Evolutionary conservation across 2,888 invertebrate species (phyloP), one percentile per base, ranked within the genome.

Genomic region (Pimpla rufipes): DNA sequence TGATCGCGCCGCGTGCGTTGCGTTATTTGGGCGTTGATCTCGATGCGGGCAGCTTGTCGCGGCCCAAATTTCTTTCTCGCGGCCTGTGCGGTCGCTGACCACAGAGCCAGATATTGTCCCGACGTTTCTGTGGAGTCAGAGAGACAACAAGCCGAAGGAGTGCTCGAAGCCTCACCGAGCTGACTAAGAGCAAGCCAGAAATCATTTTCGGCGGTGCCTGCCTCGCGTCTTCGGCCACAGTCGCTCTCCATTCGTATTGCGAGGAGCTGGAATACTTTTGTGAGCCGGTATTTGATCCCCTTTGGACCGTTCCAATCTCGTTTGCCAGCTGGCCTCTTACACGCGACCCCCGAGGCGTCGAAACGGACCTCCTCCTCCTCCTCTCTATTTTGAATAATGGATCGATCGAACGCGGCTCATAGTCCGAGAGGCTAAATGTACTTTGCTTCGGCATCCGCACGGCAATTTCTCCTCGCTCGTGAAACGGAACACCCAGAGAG

Each of bases 361-460:
- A 59, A 8, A 55, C 64, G 35, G 75, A 70, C 64, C 29, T 3
- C 29, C 73, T 70, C 50, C 66, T 79, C 64, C 29, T 3, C 29
- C 73, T 70, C 50, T 71, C 80, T 83, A 87, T 88, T 88, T 85
- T 88, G 89, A 89, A 89, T 89, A 89, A 89, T 89, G 85, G 87
- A 88, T 88, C 85, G 84, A 86, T 79, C 83, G 57, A 21, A 2
- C n/a, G 29, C 10, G 62, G 82, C 83, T 84, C 29, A 37, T 84
- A 76, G 59, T 21, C 52, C 79, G 85, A 21, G 57, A 83, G 86
- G 86, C 88, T 87, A 88, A 86, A 85, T 87, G 81, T 83, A 87
- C 85, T 84, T 70, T 37, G 35, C 23, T 47, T 42, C 42, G 35
- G 23, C 59, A 59, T 68, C 40, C n/a, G 11, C 23, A 50, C n/a